Conservation (phyloP, 2,113 vertebrate genomes). For the Leuciscus idus region DNA sequence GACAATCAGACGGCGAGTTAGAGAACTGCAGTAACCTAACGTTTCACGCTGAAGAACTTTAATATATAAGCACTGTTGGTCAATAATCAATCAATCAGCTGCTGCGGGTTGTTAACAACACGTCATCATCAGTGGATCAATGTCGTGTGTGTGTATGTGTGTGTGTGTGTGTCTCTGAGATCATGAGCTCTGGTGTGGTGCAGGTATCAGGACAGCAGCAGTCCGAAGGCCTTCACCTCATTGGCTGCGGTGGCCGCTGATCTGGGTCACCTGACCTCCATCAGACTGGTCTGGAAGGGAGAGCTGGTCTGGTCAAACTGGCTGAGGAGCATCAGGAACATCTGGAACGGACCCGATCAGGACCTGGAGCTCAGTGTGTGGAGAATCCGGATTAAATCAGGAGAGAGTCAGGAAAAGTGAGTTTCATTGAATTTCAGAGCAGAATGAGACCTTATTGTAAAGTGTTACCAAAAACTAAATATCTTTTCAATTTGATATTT, state of each 20-base stretch:
- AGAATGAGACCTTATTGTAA: too few species aligned
- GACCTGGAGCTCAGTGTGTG: slow-evolving; percentile 73
- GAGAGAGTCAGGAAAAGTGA: slow-evolving; percentile 84
- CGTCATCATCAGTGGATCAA: too few species aligned
- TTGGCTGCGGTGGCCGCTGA: slow-evolving; percentile 77
- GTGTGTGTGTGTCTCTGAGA: too few species aligned
- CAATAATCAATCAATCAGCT: too few species aligned
- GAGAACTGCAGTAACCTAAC: too few species aligned
- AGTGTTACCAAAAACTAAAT: too few species aligned
- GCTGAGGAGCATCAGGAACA: slow-evolving; percentile 79
- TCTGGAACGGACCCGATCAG: slow-evolving; percentile 66
- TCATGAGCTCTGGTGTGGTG: not conserved
- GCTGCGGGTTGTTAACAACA: too few species aligned
- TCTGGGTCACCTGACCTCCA: slow-evolving; percentile 76
- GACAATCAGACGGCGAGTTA: too few species aligned
- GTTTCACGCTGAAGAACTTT: too few species aligned
- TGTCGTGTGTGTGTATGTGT: too few species aligned
- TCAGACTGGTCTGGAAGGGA: slow-evolving; percentile 81
- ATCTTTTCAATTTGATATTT: too few species aligned
- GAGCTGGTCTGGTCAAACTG: slow-evolving; percentile 76
- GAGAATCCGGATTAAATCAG: slow-evolving; percentile 78
- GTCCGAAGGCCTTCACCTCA: slow-evolving; percentile 81
- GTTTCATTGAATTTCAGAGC: slow-evolving; percentile 49
- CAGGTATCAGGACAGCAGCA: slow-evolving; percentile 66
- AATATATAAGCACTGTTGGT: too few species aligned